These are phyloP conservation scores for Papilio protenor DNA, from an alignment of 2,888 invertebrate genomes.

Conservation along the genomic window DNA sequence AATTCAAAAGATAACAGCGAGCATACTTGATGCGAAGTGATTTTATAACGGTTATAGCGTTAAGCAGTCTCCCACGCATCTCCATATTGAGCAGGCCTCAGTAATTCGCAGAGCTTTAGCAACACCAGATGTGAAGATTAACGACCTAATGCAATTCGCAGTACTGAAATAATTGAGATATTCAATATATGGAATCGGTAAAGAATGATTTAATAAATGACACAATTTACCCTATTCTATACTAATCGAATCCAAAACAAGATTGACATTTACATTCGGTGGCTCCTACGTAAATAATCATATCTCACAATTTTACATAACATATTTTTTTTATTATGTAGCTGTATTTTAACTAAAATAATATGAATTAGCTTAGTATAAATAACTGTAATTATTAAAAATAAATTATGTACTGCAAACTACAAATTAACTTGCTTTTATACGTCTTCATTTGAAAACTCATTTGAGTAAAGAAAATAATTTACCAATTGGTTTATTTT, in stretches of 20 bases:
- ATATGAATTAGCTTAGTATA: too few relatives aligned
- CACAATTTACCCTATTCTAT: neutral
- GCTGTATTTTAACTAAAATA: too few relatives aligned
- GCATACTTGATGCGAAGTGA: constrained; percentile 20
- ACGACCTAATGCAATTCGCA: constrained; percentile 34
- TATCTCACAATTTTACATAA: neutral
- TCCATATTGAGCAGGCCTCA: constrained; percentile 38
- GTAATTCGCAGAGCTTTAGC: constrained; percentile 31
- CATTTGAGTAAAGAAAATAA: neutral
- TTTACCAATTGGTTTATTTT: neutral
- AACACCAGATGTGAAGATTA: constrained; percentile 35
- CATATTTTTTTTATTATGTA: too few relatives aligned
- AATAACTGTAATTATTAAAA: too few relatives aligned
- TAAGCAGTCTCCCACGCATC: constrained; percentile 41
- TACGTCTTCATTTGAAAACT: too few relatives aligned
- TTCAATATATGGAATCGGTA: neutral
- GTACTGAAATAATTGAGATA: constrained; percentile 4
- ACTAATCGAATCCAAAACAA: neutral
- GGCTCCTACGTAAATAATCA: neutral
- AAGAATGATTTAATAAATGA: neutral
- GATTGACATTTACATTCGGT: neutral
- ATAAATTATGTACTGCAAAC: too few relatives aligned
- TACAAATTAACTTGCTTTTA: too few relatives aligned
- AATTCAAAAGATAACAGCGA: constrained; percentile 13
- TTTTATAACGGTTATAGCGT: constrained; percentile 35